Base-by-base conservation (phyloP, 2,797 vertebrate species). In the Falco biarmicus region DNA sequence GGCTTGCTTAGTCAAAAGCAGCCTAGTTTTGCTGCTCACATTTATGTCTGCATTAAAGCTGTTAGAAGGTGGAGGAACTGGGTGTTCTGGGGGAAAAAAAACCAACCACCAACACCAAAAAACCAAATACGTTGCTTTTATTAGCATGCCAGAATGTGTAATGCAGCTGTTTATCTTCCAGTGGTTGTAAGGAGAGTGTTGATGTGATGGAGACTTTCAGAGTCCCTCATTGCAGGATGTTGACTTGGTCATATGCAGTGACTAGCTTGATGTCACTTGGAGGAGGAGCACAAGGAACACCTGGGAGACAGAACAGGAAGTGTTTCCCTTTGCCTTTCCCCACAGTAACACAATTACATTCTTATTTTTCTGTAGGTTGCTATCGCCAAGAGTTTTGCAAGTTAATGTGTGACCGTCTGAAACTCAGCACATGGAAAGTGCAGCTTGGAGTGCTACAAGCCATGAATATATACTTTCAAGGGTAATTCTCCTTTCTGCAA, bases 361-460 rank as follows among this genome's bases (percentile, higher is more conserved):
- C 47, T 75, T 69, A 5, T 29, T 86, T 41, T 74, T 64, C 31
- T 69, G 21, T 90, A 99, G 99, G 98, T 90, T 98, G 97, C 94
- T 99, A 99, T 89, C 98, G 98, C 90, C 96, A 97, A 70, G 99
- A 99, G 51, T 96, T 99, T n/a, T 99, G 99, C 97, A 98, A 97
- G 69, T 85, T 99, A 61, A 99, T 99, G 99, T 99, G 99, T 87
- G 98, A 99, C 43, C 98, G 98, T 71, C 98, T 99, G 85, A 99
- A 99, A 89, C 98, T 99, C 75, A 99, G 99, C 98, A 99, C 99
- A 0, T 99, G 99, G 99, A 99, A 99, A 80, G 99, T 99, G 41
- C 99, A 99, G 97, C 98, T 99, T 3, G 98, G 97, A 43, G 99
- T 99, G n/a, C 98, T 99, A 5, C 99, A 99, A 93, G 98, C 98